Percentiles rank a stretch among this genome's conserved stretches.
phyloP scores from a whole-genome alignment of 1,140 invertebrate species.

The Drosophila gunungcola region DNA sequence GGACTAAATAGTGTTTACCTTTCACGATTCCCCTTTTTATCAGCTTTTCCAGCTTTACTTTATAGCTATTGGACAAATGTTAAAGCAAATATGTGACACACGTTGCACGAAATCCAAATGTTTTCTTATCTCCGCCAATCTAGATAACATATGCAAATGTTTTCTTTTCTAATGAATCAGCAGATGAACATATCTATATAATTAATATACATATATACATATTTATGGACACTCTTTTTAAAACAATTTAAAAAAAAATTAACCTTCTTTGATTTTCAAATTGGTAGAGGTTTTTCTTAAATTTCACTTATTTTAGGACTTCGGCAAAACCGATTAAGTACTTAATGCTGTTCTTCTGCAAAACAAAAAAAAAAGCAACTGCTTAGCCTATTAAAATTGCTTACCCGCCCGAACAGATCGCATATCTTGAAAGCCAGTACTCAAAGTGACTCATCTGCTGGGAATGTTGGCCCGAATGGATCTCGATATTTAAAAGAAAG shows the following conservation, averaged over 20 bases:
- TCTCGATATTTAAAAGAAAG: constrained; percentile 2
- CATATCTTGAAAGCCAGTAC: not conserved
- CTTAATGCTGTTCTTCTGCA: no score
- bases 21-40: not conserved
- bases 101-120: not conserved
- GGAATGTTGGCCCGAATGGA: constrained; percentile 23
- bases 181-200: not conserved
- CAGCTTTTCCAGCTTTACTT: constrained; percentile 1
- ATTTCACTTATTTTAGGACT: no score
- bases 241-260: not conserved
- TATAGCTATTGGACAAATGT: constrained; percentile 14
- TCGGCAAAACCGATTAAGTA: no score
- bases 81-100: constrained; percentile 19
- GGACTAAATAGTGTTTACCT: constrained; percentile 26
- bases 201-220: not conserved
- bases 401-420: constrained; percentile 9
- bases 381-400: not conserved
- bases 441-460: constrained; percentile 30
- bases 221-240: not conserved
- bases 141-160: constrained; percentile 24
- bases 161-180: constrained; percentile 22
- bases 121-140: not conserved
- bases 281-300: no score
- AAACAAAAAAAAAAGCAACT: no score
- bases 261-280: no score